These are phyloP conservation scores for Triops longicaudatus DNA, from an alignment of 1,140 invertebrate species.

Conservation along the genomic window DNA sequence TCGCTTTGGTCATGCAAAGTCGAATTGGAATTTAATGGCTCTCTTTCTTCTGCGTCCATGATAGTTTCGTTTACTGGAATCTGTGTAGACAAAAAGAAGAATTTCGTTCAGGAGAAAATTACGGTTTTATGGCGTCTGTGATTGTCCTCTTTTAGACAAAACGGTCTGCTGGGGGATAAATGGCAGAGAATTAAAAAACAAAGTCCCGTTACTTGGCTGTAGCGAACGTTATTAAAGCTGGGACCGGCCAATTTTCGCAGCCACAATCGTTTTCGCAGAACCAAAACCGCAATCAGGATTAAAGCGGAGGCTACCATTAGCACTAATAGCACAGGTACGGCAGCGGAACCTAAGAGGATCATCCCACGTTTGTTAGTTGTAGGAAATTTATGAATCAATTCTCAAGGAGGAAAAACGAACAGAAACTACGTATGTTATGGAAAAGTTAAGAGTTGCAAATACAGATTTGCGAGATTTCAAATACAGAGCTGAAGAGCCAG, in stretches of 20 bases:
- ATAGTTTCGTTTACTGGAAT: background rate
- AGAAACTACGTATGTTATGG: no score
- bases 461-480: no score
- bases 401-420: no score
- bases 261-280: background rate
- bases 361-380: no score
- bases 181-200: background rate
- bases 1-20: slow-evolving; percentile 6
- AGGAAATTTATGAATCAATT: no score
- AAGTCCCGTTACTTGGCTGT: background rate
- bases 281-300: background rate
- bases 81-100: background rate
- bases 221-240: background rate
- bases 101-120: no score
- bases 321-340: background rate
- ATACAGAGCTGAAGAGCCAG: no score
- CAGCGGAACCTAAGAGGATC: background rate
- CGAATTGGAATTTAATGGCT: background rate
- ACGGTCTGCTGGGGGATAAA: no score
- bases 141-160: no score
- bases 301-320: background rate
- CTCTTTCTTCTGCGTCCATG: background rate
- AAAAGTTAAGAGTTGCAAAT: no score
- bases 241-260: background rate
- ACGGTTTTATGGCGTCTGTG: no score